phyloP scores from a whole-genome alignment of 2,888 invertebrate species.

The Platycnemis pennipes region DNA sequence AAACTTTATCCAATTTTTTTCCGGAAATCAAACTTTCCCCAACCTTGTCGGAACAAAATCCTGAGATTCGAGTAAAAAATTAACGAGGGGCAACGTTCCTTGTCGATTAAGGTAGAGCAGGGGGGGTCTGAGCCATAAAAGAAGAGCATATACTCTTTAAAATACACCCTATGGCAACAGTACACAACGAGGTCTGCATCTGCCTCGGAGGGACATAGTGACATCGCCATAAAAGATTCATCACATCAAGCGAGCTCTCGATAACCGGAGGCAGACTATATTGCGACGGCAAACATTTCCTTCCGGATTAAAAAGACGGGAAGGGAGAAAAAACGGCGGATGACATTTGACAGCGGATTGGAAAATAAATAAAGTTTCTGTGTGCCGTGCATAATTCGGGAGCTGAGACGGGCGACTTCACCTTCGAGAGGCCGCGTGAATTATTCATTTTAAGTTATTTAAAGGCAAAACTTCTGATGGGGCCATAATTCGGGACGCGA shows the following conservation, averaged over 20 bases:
- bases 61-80: neutral
- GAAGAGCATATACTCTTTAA: neutral
- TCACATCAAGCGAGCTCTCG: conserved; percentile 23
- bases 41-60: neutral
- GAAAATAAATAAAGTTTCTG: neutral
- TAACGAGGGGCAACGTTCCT: neutral
- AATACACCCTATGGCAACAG: neutral
- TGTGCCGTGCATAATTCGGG: conserved; percentile 3
- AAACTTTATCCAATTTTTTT: neutral
- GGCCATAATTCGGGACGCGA: neutral
- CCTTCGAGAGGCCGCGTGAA: neutral
- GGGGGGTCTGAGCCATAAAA: neutral
- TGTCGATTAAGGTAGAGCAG: neutral
- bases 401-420: neutral
- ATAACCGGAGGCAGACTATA: neutral
- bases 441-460: conserved; percentile 17
- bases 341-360: conserved; percentile 9
- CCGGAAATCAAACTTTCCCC: neutral
- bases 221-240: conserved; percentile 23
- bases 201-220: neutral
- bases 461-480: neutral
- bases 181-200: conserved; percentile 18
- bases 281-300: conserved; percentile 28
- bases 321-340: neutral
- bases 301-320: neutral